Base-by-base conservation (phyloP, 2,797 vertebrate species). In the Craterocephalus amniculus region DNA sequence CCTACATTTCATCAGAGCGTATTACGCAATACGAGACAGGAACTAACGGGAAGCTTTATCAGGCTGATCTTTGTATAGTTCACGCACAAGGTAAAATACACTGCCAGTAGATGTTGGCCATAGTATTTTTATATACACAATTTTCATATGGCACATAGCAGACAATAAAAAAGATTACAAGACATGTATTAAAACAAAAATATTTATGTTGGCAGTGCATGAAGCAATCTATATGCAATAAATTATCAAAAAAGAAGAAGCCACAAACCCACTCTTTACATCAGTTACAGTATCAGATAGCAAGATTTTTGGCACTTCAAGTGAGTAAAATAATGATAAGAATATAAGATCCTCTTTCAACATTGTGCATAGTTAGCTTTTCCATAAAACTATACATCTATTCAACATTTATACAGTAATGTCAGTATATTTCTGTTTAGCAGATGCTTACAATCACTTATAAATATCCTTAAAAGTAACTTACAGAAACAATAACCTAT, bases 291-390 rank as follows among this genome's bases (percentile, higher is more conserved):
- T 56, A 77, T 81, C 70, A 49, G 55, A 76, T 38, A 78, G 76
- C 58, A 77, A 43, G 35, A 82, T 81, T 79, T 90, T 90, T 91
- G 88, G 90, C 90, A 91, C 86, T 90, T 91, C 6, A 65, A 29
- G 80, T 87, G 80, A 83, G 63, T 81, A 70, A 71, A 74, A 45
- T 35, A 82, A 76, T n/a, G 38, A 67, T 3, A 72, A 49, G 54
- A 70, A 64, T 67, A 76, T 45, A 61, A 49, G 40, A 73, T 79
- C 29, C n/a, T 78, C 57, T 76, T 86, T 49, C 49, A 78, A 66
- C 63, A 78, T 40, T 58, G 58, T 88, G 80, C 86, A 82, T 90
- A 87, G 83, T 76, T 82, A 89, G 77, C 80, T 54, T 77, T 83
- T 86, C 65, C 56, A 75, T 77, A 78, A 86, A 87, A 89, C 72